Conservation (phyloP, 2,113 vertebrate genomes). For the Ellobius talpinus region DNA sequence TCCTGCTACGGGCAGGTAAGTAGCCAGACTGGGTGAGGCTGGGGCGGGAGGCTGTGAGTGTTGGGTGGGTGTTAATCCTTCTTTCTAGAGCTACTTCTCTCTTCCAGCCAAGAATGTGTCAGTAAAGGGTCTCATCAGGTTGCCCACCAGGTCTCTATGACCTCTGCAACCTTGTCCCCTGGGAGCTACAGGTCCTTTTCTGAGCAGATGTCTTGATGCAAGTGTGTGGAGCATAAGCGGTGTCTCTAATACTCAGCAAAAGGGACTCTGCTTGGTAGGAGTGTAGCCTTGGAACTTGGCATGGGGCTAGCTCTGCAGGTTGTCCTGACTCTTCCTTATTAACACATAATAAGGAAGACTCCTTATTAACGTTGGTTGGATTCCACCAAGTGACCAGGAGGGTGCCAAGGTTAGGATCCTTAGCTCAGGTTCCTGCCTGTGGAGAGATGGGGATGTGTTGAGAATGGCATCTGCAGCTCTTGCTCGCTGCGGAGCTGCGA, state of each 20-base stretch:
- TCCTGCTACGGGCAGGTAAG: constrained; percentile 96
- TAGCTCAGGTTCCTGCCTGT: background rate
- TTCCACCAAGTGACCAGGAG: too few relatives aligned
- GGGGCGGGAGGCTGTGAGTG: rapidly evolving
- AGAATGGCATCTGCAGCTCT: background rate
- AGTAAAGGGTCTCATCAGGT: background rate
- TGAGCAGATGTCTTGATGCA: rapidly evolving
- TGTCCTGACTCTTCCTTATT: rapidly evolving
- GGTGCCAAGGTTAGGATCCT: background rate
- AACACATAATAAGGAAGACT: too few relatives aligned
- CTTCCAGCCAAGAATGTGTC: background rate
- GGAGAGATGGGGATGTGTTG: background rate
- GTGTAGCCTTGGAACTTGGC: background rate
- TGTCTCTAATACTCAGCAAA: rapidly evolving
- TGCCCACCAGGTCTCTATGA: background rate
- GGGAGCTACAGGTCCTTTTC: background rate
- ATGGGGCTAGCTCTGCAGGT: background rate
- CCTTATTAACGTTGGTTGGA: too few relatives aligned
- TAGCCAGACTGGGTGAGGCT: rapidly evolving
- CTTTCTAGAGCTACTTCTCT: background rate
- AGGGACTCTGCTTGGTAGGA: background rate
- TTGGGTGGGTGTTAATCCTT: rapidly evolving
- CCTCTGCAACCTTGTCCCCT: background rate
- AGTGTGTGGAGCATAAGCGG: rapidly evolving
- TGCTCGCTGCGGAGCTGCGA: background rate